A percentile compares a stretch with the other conserved stretches of the same genome.
phyloP scores from a whole-genome alignment of 2,797 vertebrate species.

The Peromyscus attwateri region DNA sequence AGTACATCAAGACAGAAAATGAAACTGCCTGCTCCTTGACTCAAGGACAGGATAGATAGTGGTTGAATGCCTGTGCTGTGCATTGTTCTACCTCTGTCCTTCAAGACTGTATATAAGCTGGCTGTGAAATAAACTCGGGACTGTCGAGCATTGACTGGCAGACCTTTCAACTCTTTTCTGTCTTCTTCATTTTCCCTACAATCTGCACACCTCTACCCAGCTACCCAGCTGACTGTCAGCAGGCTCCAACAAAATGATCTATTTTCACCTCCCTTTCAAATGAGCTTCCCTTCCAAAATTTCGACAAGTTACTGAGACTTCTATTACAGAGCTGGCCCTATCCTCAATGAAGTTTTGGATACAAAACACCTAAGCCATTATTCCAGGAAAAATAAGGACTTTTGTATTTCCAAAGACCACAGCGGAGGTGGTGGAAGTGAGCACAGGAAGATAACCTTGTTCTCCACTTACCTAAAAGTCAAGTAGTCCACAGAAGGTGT shows the following conservation, averaged over 20 bases:
- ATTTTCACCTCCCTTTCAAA: not conserved
- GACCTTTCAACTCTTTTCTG: too few species aligned
- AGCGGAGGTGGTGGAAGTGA: not conserved
- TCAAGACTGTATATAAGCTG: too few species aligned
- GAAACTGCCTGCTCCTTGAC: too few species aligned
- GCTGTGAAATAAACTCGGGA: too few species aligned
- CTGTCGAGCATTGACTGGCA: too few species aligned
- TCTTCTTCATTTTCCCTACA: too few species aligned
- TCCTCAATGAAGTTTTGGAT: conserved; percentile 38
- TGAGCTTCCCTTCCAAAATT: conserved; percentile 27
- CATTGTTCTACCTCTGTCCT: too few species aligned
- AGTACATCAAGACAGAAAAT: too few species aligned
- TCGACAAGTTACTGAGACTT: not conserved
- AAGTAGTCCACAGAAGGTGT: not conserved
- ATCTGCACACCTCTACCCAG: too few species aligned
- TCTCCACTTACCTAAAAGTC: not conserved
- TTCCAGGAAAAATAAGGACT: conserved; percentile 4
- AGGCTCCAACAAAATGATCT: not conserved
- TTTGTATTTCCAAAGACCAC: not conserved
- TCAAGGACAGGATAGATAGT: too few species aligned
- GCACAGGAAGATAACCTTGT: not conserved
- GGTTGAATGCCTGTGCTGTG: too few species aligned
- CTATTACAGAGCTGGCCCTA: not conserved
- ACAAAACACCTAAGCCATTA: not conserved
- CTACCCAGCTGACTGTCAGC: too few species aligned